Evolutionary conservation across 1,140 invertebrate genomes (phyloP).

Genomic region (Asbolus verrucosus): DNA sequence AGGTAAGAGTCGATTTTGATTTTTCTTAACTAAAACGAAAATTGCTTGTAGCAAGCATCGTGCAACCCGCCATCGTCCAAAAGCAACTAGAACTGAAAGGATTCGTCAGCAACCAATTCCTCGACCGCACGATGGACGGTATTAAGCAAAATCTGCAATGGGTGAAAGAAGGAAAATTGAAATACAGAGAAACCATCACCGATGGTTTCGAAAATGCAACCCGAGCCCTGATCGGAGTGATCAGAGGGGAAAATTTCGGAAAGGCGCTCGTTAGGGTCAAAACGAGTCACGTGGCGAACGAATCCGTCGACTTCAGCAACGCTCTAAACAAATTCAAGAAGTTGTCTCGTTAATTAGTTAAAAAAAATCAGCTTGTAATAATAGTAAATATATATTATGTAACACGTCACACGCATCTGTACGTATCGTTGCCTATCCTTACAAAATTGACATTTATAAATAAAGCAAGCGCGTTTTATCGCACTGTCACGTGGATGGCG

Average conservation of each 20-base stretch:
- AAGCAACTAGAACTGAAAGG: constrained; percentile 74
- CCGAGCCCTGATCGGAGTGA: constrained; percentile 72
- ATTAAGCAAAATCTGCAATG: constrained; percentile 70
- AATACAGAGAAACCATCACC: constrained; percentile 71
- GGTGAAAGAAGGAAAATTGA: constrained; percentile 71
- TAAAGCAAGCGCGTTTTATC: background rate
- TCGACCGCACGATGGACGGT: constrained; percentile 68
- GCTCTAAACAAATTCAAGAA: constrained; percentile 30
- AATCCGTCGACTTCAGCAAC: constrained; percentile 18
- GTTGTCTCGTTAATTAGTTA: background rate
- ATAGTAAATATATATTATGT: no score
- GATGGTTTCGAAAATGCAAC: constrained; percentile 75
- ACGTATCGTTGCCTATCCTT: no score
- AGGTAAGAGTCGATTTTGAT: constrained; percentile 8
- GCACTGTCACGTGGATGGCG: background rate
- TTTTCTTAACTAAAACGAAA: background rate
- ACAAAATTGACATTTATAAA: background rate
- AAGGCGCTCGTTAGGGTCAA: constrained; percentile 70
- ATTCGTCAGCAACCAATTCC: constrained; percentile 69
- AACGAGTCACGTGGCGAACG: background rate
- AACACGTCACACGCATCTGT: no score
- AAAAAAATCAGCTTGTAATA: no score
- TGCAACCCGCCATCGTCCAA: constrained; percentile 69
- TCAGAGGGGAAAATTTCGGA: constrained; percentile 73
- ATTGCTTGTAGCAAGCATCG: constrained; percentile 62